Evolutionary conservation across 2,888 invertebrate genomes (phyloP), one percentile per base, ranked within the genome.

Genomic region (Dasysyrphus tricinctus): DNA sequence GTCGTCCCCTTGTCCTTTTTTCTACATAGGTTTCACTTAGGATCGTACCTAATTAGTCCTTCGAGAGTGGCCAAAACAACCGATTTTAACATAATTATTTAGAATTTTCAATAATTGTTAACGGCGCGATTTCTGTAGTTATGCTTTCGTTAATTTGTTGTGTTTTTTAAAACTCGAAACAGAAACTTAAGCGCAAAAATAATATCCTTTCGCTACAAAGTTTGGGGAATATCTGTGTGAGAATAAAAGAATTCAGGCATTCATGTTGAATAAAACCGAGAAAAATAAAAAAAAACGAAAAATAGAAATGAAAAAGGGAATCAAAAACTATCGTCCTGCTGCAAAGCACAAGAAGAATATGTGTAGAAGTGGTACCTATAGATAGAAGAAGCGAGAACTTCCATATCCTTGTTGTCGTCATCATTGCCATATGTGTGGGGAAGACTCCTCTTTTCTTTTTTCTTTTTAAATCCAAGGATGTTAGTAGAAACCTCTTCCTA

Each of bases 191-290:
- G 61, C 67, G 14, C 63, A 67, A 80, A 51, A 69, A 69, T 54
- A n/a, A 54, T 69, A 86, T 77, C 87, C 87, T 87, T 87, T 83
- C 87, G 76, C 83, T 44, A 73, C 87, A 80, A 80, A 87, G 87
- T 87, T 87, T 87, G 76, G 69, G 49, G 83, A 79, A 76, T 83
- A 83, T 87, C 87, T 87, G 83, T 54, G 37, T 69, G 24, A 54
- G 39, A 51, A 39, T 54, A 80, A 87, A 86, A 86, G 78, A 82
- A 82, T 82, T 86, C 77, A 86, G 82, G 78, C 79, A 82, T 82
- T 86, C 77, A 86, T 72, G 86, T 75, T 82, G 86, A 79, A 79
- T 75, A 61, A 67, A 61, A 37, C 56, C 63, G 32, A 63, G 16
- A 14, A 24, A 47, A 5, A 32, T 47, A 32, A 34, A 34, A 16